These are phyloP conservation scores for Drosophila pseudoananassae DNA, from an alignment of 1,140 invertebrate genomes.

Conservation along the genomic window DNA sequence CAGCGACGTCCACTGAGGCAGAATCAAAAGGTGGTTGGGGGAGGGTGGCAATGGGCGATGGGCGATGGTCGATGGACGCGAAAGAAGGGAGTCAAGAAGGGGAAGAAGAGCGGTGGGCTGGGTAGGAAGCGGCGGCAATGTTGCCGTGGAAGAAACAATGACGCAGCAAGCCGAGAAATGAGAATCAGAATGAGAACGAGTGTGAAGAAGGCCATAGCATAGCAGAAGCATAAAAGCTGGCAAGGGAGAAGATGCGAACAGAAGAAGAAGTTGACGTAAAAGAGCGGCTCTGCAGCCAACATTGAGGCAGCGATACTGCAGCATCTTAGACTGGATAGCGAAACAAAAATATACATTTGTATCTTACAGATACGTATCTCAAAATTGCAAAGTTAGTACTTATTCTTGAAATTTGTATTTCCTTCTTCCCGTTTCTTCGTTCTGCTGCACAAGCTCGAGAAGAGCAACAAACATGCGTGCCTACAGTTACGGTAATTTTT, in stretches of 20 bases:
- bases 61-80: not conserved
- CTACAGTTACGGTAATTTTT: slow-evolving; percentile 1
- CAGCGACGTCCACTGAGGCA: slow-evolving; percentile 22
- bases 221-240: slow-evolving; percentile 22
- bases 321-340: slow-evolving; percentile 49
- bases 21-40: not conserved
- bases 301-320: slow-evolving; percentile 18
- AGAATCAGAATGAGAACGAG: slow-evolving; percentile 31
- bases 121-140: slow-evolving; percentile 15
- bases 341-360: not conserved
- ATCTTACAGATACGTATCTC: not conserved
- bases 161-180: slow-evolving; percentile 36
- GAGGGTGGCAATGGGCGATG: slow-evolving; percentile 11
- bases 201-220: slow-evolving; percentile 20
- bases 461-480: slow-evolving; percentile 23
- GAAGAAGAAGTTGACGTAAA: slow-evolving; percentile 14
- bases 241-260: slow-evolving; percentile 1
- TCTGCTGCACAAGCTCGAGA: slow-evolving; percentile 40
- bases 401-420: not conserved
- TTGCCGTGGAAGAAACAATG: slow-evolving; percentile 42
- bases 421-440: slow-evolving; percentile 43
- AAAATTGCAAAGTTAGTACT: not conserved
- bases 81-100: not conserved
- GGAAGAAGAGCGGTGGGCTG: slow-evolving; percentile 9
- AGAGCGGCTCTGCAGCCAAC: slow-evolving; percentile 17